Evolutionary conservation across 2,113 vertebrate genomes (phyloP).

Genomic region (Rhynchomys soricoides): DNA sequence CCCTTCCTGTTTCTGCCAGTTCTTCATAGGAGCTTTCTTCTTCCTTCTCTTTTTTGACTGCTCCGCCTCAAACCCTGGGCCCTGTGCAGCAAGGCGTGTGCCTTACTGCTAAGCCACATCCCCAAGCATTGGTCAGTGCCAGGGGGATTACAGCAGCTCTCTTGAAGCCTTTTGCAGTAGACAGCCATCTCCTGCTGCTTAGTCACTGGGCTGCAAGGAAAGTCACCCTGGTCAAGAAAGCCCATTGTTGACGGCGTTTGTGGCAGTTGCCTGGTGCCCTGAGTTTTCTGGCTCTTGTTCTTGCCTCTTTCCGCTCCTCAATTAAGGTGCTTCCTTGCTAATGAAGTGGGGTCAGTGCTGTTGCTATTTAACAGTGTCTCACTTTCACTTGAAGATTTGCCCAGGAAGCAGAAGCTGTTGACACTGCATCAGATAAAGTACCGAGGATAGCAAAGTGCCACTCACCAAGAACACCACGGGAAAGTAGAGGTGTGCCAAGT

Average conservation of each 20-base stretch:
- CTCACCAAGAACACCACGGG: constrained; percentile 13
- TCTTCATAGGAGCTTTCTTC: neutral
- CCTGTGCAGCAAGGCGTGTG: neutral
- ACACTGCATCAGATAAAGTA: constrained; percentile 60
- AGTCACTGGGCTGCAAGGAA: neutral
- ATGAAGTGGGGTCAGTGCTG: constrained; percentile 54
- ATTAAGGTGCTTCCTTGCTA: constrained; percentile 59
- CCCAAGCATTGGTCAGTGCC: neutral
- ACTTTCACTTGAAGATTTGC: constrained; percentile 68
- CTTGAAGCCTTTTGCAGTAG: neutral
- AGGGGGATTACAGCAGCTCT: neutral
- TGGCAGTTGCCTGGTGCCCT: neutral
- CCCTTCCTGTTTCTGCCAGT: neutral
- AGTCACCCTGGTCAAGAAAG: neutral
- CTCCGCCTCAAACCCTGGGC: neutral
- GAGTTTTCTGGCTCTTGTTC: constrained; percentile 22
- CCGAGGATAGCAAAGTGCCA: constrained; percentile 31
- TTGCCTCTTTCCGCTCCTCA: constrained; percentile 51
- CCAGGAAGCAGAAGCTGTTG: constrained; percentile 62
- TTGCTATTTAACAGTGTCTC: constrained; percentile 63
- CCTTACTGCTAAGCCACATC: neutral
- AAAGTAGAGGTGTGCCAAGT: neutral
- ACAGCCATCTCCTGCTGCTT: neutral
- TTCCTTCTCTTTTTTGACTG: neutral
- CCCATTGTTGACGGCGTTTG: neutral